A percentile compares a stretch with the other conserved stretches of the same genome.
These are phyloP conservation scores for Neoaliturus tenellus DNA, from an alignment of 2,888 invertebrate species.

Conservation along the genomic window DNA sequence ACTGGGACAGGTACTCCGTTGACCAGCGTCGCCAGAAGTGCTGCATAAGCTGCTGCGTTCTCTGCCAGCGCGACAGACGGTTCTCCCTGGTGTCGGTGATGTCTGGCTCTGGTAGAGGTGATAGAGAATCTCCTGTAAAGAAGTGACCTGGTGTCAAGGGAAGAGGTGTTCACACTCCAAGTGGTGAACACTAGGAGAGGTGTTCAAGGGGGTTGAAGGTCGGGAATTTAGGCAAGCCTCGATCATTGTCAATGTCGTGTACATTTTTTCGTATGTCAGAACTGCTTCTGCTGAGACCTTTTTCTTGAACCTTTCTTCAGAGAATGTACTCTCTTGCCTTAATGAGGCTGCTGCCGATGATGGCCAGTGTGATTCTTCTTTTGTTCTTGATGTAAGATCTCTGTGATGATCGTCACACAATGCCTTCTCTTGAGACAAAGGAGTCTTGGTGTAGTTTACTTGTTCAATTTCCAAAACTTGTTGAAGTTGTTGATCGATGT, in stretches of 20 bases:
- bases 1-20: constrained; percentile 47
- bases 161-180: neutral
- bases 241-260: constrained; percentile 63
- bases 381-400: too few relatives aligned
- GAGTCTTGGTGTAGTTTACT: too few relatives aligned
- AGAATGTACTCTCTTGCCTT: too few relatives aligned
- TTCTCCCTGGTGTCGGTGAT: constrained; percentile 57
- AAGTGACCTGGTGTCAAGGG: constrained; percentile 22
- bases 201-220: neutral
- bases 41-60: constrained; percentile 32
- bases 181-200: neutral
- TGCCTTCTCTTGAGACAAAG: too few relatives aligned
- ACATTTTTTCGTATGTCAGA: constrained; percentile 68
- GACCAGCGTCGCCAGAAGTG: constrained; percentile 56
- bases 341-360: too few relatives aligned
- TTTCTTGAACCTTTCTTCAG: too few relatives aligned
- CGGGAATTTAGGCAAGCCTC: constrained; percentile 19
- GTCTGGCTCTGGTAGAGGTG: constrained; percentile 55
- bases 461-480: too few relatives aligned
- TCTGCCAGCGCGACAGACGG: constrained; percentile 7
- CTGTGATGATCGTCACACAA: too few relatives aligned
- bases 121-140: neutral
- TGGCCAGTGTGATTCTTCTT: too few relatives aligned
- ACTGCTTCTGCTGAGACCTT: too few relatives aligned
- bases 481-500: too few relatives aligned